These are phyloP conservation scores for Zootermopsis nevadensis DNA, from an alignment of 2,888 invertebrate genomes.

Conservation along the genomic window DNA sequence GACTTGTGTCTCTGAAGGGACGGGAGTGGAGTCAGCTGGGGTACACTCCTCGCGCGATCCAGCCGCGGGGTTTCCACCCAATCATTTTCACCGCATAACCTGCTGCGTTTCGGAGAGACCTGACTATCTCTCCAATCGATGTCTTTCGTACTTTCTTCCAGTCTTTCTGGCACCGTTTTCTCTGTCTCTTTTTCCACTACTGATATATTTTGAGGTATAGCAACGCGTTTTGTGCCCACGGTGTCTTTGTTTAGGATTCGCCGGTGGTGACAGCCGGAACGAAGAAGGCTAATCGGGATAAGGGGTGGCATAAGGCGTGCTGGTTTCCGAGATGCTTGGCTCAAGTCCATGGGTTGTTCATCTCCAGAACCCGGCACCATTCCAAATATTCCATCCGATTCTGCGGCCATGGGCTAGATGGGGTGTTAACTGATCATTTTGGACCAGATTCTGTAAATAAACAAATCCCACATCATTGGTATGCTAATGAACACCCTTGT, in stretches of 20 bases:
- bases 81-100: conserved; percentile 36
- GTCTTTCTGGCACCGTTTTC: conserved; percentile 7
- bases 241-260: background rate
- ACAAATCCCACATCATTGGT: background rate
- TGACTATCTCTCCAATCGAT: conserved; percentile 32
- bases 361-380: conserved; percentile 49
- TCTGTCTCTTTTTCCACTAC: background rate
- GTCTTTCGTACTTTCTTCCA: conserved; percentile 28
- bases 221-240: background rate
- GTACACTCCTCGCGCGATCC: conserved; percentile 52
- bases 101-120: conserved; percentile 45
- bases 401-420: conserved; percentile 47
- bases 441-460: background rate
- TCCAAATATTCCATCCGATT: conserved; percentile 48
- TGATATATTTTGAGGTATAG: background rate
- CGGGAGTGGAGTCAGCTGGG: conserved; percentile 50
- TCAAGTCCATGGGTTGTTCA: conserved; percentile 53
- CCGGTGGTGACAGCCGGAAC: conserved; percentile 37
- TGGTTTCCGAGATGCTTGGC: conserved; percentile 46
- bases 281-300: conserved; percentile 51
- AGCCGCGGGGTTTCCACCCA: conserved; percentile 43
- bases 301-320: conserved; percentile 50
- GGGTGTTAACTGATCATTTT: conserved; percentile 29
- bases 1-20: conserved; percentile 51
- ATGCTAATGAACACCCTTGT: too few relatives aligned